Base-by-base conservation (phyloP, 2,113 vertebrate genomes). In the Microcebus tavaratra region DNA sequence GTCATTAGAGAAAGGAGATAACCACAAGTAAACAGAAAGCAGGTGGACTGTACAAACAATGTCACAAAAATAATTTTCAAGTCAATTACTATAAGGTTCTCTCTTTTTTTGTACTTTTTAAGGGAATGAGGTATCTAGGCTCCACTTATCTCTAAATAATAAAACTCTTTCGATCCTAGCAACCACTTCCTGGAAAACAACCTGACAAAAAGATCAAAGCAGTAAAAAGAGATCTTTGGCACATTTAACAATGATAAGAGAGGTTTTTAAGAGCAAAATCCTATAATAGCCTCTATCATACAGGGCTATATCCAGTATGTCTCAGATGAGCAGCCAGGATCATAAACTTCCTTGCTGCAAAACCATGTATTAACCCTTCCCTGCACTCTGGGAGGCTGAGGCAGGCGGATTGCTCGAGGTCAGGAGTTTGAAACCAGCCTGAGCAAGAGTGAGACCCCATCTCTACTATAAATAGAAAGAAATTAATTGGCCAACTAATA, bases 71-170 rank as follows among this genome's bases (percentile, higher is more conserved):
- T 84, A 61, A 78, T 89, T 95, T 95, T 95, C 83, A 83, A 93
- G 88, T 75, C 90, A 72, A 90, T 97, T 61, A 94, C 61, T 76
- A 1, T 75, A 84, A 42, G 21, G 6, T 34, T 78, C 83, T 57
- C 7, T 50, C 8, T 39, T 53, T 76, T 68, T 67, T 65, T 75
- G 7, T 73, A 29, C 73, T 84, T 97, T 96, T 80, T 89, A 96
- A 96, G 61, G 55, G 11, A 27, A 27, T 76, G 18, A 15, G 48
- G 27, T 84, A 81, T 72, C 86, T 84, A 94, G 70, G 73, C 34
- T 97, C 65, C 27, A 87, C 72, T 98, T 96, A 91, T 84, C 95
- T 95, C 96, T 94, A 93, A 97, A 97, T 96, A 90, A 97, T 97
- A 94, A 96, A 97, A 87, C 82, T 89, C 92, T 96, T 97, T 72